Percentiles rank a stretch among this genome's conserved stretches.
Conservation (phyloP, 2,797 vertebrate species). For the Spatula versicolor region DNA sequence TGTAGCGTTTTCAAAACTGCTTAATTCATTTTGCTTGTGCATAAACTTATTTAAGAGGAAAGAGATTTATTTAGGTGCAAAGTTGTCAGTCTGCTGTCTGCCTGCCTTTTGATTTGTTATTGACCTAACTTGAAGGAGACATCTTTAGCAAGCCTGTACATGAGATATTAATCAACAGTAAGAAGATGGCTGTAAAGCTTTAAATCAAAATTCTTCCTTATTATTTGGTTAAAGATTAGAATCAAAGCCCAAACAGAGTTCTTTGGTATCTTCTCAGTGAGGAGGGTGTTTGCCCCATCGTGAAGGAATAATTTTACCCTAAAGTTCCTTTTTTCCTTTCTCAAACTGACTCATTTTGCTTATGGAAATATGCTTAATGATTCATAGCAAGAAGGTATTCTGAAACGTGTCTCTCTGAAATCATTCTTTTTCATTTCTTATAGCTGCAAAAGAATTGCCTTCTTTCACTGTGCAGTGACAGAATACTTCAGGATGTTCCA, state of each 20-base stretch:
- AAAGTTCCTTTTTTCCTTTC: background rate
- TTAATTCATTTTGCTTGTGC: background rate
- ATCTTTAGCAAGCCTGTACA: no score
- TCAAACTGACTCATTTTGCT: background rate
- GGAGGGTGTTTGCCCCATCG: background rate
- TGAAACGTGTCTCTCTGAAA: background rate
- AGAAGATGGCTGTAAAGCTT: no score
- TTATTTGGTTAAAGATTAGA: background rate
- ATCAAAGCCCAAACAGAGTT: background rate
- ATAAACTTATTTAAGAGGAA: background rate
- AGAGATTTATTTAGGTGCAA: background rate
- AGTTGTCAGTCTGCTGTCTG: no score
- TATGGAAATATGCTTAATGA: background rate
- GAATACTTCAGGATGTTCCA: slow-evolving; percentile 97
- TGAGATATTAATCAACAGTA: no score
- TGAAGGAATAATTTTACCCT: background rate
- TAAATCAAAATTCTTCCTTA: background rate
- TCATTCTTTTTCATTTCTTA: slow-evolving; percentile 19
- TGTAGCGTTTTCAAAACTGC: background rate
- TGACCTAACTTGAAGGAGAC: no score
- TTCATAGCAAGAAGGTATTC: background rate
- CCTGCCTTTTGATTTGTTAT: no score
- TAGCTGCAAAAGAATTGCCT: slow-evolving; percentile 99
- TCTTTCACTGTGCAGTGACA: slow-evolving; percentile 97
- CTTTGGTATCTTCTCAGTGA: background rate